phyloP scores from a whole-genome alignment of 2,113 vertebrate genomes.

The Ahaetulla prasina region DNA sequence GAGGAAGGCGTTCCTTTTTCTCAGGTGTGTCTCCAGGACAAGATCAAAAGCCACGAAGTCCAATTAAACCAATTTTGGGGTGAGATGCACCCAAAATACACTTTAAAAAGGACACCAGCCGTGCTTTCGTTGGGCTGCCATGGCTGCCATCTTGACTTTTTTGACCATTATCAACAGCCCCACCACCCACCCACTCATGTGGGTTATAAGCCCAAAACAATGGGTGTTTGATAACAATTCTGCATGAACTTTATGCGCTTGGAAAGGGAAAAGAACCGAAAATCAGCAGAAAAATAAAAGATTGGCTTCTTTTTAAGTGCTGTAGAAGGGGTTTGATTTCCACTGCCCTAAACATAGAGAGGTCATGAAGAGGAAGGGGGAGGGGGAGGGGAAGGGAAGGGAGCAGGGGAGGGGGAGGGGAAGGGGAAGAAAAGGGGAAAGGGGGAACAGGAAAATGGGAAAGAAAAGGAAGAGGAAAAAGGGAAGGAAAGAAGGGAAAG shows the following conservation, averaged over 20 bases:
- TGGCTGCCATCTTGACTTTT: background rate
- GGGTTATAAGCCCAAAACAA: background rate
- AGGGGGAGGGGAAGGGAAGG: background rate
- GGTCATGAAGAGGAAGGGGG: background rate
- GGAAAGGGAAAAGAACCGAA: background rate
- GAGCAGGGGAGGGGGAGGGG: background rate
- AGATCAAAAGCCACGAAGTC: background rate
- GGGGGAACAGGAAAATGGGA: background rate
- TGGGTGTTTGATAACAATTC: background rate
- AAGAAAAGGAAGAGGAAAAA: background rate
- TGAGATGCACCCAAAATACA: background rate
- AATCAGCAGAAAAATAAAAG: conserved; percentile 15
- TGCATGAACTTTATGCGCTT: background rate
- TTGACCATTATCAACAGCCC: background rate
- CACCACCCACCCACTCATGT: too few species aligned
- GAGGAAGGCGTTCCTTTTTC: background rate
- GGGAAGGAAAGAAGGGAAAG: background rate
- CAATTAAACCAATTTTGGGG: background rate
- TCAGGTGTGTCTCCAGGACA: background rate
- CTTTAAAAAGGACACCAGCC: background rate
- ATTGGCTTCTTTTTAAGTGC: conserved; percentile 1
- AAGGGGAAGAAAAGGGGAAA: conserved; percentile 18
- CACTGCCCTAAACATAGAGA: conserved; percentile 2
- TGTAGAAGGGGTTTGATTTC: conserved; percentile 25
- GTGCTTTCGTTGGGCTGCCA: background rate